Base-by-base conservation (phyloP, 2,113 vertebrate species). In the Hemiprocne comata region DNA sequence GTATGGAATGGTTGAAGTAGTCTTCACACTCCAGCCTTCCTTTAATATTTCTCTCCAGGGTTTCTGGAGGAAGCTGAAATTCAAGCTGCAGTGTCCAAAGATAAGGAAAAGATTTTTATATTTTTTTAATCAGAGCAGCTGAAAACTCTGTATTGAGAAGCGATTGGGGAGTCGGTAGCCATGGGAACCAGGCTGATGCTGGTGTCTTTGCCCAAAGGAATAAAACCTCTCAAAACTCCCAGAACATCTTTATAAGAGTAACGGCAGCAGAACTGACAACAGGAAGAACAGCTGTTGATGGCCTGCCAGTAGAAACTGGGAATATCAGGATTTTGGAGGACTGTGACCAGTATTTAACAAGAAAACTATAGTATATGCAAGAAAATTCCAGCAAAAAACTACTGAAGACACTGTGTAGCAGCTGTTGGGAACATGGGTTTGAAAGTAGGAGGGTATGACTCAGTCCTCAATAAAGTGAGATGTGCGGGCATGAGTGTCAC, bases 181-280 rank as follows among this genome's bases (percentile, higher is more conserved):
- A 96, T 93, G 95, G 96, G 83, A 97, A 97, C 94, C 1, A 77
- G 65, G 65, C 85, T 87, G 83, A 86, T 91, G 82, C 42, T 90
- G 38, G 53, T 74, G 34, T 40, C 82, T 87, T 88, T 96, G 88
- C 80, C 76, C 92, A 46, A 88, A 90, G 79, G 76, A 96, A 92
- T 93, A 44, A 81, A 83, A 93, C 53, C 31, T 38, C 67, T 88
- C 64, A 40, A 78, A 90, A 72, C 57, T 86, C 64, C 51, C 34
- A 96, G 76, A 86, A 82, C 75, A 65, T 72, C 74, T 95, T 94
- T 69, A 24, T 54, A 57, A 84, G 55, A 86, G 48, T 61, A 93
- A 73, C 21, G 87, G 75, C 7, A 77, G 61, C 61, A 86, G 61
- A 93, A 78, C 10, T 34, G 48, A 77, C 60, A 86, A 60, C 53